A percentile compares a stretch with the other conserved stretches of the same genome.
phyloP scores from a whole-genome alignment of 92 coral and sea anemone genomes.

The Anthopleura xanthogrammica region DNA sequence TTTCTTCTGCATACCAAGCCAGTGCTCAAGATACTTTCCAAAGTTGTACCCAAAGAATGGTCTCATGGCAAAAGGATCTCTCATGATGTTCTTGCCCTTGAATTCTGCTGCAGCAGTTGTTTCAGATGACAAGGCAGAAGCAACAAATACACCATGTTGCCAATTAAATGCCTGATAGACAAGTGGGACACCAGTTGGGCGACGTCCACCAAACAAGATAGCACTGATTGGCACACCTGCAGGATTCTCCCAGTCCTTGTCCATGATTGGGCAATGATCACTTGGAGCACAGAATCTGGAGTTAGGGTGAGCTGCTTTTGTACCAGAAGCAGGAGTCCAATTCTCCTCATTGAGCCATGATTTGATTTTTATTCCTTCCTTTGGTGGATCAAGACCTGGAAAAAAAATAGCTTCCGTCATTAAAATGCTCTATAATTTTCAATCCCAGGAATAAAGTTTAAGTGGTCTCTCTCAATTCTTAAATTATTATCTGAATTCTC shows the following conservation, averaged over 20 bases:
- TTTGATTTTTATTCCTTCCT: slow-evolving; percentile 59
- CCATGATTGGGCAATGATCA: slow-evolving; percentile 95
- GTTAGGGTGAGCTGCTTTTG: slow-evolving; percentile 91
- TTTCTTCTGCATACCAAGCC: slow-evolving; percentile 73
- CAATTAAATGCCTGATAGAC: slow-evolving; percentile 86
- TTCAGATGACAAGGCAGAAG: slow-evolving; percentile 88
- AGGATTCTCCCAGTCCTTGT: slow-evolving; percentile 96
- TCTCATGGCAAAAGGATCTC: slow-evolving; percentile 98
- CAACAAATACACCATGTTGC: slow-evolving; percentile 97
- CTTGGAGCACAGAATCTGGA: slow-evolving; percentile 95
- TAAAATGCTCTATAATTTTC: neutral
- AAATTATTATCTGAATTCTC: no score
- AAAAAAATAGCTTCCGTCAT: neutral
- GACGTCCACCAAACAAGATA: slow-evolving; percentile 95
- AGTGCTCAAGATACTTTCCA: slow-evolving; percentile 90
- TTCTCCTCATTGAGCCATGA: slow-evolving; percentile 74
- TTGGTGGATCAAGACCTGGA: slow-evolving; percentile 51
- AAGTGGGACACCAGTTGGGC: slow-evolving; percentile 93
- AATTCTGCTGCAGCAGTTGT: slow-evolving; percentile 95
- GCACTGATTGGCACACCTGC: slow-evolving; percentile 94
- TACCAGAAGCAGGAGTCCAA: slow-evolving; percentile 57
- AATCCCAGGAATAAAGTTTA: no score
- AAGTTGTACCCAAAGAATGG: slow-evolving; percentile 96
- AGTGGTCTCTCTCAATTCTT: no score
- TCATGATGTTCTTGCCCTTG: slow-evolving; percentile 84